These are phyloP conservation scores for Ips nitidus DNA, from an alignment of 1,140 invertebrate genomes.

Conservation along the genomic window DNA sequence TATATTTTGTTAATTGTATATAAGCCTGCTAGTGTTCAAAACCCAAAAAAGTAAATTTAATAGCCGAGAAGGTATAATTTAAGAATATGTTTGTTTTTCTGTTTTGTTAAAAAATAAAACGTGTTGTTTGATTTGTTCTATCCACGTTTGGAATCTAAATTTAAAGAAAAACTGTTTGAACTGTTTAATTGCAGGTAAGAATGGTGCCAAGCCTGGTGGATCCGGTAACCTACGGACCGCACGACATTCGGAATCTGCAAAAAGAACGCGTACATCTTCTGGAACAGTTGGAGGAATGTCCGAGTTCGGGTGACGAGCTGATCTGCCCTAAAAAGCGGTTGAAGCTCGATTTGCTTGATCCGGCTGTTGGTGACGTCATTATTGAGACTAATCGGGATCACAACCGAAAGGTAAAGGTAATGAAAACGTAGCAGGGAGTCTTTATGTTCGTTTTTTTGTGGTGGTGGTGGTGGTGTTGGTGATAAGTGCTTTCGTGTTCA, in stretches of 20 bases:
- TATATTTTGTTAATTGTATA: too few relatives aligned
- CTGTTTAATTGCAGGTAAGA: slow-evolving; percentile 11
- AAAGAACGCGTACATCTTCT: slow-evolving; percentile 70
- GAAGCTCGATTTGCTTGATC: slow-evolving; percentile 60
- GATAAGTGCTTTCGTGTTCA: neutral
- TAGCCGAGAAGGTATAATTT: too few relatives aligned
- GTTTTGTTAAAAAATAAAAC: too few relatives aligned
- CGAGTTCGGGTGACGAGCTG: slow-evolving; percentile 69
- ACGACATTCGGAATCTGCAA: slow-evolving; percentile 67
- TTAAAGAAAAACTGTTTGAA: too few relatives aligned
- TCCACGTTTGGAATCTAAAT: too few relatives aligned
- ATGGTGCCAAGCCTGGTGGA: slow-evolving; percentile 29
- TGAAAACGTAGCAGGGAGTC: slow-evolving; percentile 33
- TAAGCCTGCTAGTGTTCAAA: neutral
- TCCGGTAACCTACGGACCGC: slow-evolving; percentile 48
- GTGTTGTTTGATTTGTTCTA: too few relatives aligned
- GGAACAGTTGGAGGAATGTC: slow-evolving; percentile 72
- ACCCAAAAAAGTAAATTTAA: too few relatives aligned
- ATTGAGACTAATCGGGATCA: slow-evolving; percentile 54
- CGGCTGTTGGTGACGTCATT: slow-evolving; percentile 52
- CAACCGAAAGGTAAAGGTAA: slow-evolving; percentile 53
- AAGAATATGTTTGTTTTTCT: too few relatives aligned
- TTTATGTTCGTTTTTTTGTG: slow-evolving; percentile 29
- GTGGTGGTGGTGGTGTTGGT: neutral
- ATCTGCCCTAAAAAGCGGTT: slow-evolving; percentile 66